phyloP scores from a whole-genome alignment of 2,888 invertebrate genomes.

The Blastobasis lacticolella region DNA sequence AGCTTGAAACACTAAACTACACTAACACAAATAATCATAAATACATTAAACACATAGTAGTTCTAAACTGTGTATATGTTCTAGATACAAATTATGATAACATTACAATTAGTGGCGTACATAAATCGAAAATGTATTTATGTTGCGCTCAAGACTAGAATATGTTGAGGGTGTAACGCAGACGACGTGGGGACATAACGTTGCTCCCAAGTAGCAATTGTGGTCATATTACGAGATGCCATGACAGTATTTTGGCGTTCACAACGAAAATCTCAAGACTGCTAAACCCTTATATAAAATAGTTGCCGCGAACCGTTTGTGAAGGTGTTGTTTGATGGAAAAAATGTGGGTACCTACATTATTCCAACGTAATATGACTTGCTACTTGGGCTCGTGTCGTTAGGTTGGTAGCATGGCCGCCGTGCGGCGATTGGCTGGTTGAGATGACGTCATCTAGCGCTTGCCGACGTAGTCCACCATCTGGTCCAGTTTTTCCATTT shows the following conservation, averaged over 20 bases:
- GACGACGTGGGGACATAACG: constrained; percentile 30
- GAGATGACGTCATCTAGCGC: constrained; percentile 55
- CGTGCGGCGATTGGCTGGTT: too few relatives aligned
- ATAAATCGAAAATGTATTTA: constrained; percentile 43
- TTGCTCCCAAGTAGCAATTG: constrained; percentile 10
- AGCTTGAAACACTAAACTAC: constrained; percentile 61
- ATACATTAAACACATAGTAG: constrained; percentile 43
- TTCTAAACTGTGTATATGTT: constrained; percentile 27
- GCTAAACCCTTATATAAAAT: too few relatives aligned
- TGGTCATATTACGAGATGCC: too few relatives aligned
- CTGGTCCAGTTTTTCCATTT: constrained; percentile 83
- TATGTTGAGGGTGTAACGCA: constrained; percentile 73
- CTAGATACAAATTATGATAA: constrained; percentile 46
- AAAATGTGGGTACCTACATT: too few relatives aligned
- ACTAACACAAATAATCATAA: constrained; percentile 41
- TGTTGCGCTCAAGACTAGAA: constrained; percentile 70
- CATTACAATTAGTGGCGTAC: constrained; percentile 66
- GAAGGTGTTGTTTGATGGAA: too few relatives aligned
- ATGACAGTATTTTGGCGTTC: too few relatives aligned
- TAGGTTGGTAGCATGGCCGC: too few relatives aligned
- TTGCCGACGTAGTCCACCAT: constrained; percentile 87
- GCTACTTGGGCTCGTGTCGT: too few relatives aligned
- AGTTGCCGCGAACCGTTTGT: too few relatives aligned
- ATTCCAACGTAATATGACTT: too few relatives aligned
- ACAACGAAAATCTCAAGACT: too few relatives aligned